phyloP scores from a whole-genome alignment of 2,113 vertebrate species.

The Solea solea region DNA sequence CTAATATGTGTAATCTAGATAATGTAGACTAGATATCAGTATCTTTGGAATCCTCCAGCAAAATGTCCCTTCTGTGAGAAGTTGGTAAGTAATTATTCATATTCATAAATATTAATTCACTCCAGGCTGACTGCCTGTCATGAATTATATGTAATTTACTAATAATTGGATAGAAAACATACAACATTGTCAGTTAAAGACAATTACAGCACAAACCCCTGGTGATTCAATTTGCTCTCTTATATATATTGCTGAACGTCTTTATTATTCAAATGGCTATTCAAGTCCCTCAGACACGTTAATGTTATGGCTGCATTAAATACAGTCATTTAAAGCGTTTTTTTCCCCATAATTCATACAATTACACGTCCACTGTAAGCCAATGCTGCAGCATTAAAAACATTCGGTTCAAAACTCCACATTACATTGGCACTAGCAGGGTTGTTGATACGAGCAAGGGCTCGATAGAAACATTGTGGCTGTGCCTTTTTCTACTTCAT shows the following conservation, averaged over 20 bases:
- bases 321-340: conserved; percentile 1
- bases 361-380: conserved; percentile 14
- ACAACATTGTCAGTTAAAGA: conserved; percentile 5
- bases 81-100: not conserved
- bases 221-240: conserved; percentile 2
- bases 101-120: not conserved
- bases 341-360: conserved; percentile 19
- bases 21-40: too few species aligned
- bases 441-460: too few species aligned
- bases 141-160: conserved; percentile 19
- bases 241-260: not conserved
- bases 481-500: conserved; percentile 15
- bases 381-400: not conserved
- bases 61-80: too few species aligned
- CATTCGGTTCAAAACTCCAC: too few species aligned
- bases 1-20: too few species aligned
- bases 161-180: not conserved
- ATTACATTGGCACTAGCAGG: too few species aligned
- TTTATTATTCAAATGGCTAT: not conserved
- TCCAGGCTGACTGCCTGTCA: conserved; percentile 2
- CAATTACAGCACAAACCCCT: conserved; percentile 3
- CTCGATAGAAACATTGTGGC: not conserved
- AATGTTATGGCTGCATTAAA: not conserved
- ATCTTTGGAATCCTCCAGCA: too few species aligned
- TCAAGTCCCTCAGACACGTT: not conserved